A percentile compares a stretch with the other conserved stretches of the same genome.
phyloP scores from a whole-genome alignment of 2,888 invertebrate species.

The Mylabris sibirica region DNA sequence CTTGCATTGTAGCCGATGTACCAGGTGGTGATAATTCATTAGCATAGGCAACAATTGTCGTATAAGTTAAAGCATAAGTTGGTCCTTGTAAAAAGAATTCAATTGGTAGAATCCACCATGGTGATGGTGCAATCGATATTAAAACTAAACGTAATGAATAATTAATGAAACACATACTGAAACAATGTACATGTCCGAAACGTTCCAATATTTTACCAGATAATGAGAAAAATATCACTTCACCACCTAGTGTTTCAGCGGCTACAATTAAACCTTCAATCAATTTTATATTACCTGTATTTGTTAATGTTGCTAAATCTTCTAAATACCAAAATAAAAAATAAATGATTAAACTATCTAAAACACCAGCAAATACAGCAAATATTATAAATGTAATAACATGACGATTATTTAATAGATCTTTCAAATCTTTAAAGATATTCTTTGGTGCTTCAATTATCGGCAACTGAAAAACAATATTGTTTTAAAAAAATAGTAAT shows the following conservation, averaged over 20 bases:
- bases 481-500: neutral
- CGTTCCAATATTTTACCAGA: conserved; percentile 83
- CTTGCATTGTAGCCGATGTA: conserved; percentile 85
- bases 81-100: conserved; percentile 86
- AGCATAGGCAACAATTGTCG: conserved; percentile 76
- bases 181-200: conserved; percentile 78
- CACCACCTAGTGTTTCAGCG: conserved; percentile 80
- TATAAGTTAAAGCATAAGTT: conserved; percentile 86
- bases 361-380: conserved; percentile 77
- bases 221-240: conserved; percentile 78
- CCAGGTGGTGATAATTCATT: conserved; percentile 66
- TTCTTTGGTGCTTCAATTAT: conserved; percentile 72
- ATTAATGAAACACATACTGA: conserved; percentile 79
- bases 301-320: conserved; percentile 72
- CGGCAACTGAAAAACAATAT: conserved; percentile 67
- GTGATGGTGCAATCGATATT: conserved; percentile 78
- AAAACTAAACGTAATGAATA: conserved; percentile 78
- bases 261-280: conserved; percentile 83
- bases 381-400: conserved; percentile 76
- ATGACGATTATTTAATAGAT: conserved; percentile 69
- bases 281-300: conserved; percentile 73
- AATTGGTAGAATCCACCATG: conserved; percentile 83
- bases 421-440: conserved; percentile 72
- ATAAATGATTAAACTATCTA: conserved; percentile 83
- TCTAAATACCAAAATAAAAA: conserved; percentile 86